A percentile compares a stretch with the other conserved stretches of the same genome.
These are phyloP conservation scores for Neocrepidodera transversa DNA, from an alignment of 2,888 invertebrate genomes.

Conservation along the genomic window DNA sequence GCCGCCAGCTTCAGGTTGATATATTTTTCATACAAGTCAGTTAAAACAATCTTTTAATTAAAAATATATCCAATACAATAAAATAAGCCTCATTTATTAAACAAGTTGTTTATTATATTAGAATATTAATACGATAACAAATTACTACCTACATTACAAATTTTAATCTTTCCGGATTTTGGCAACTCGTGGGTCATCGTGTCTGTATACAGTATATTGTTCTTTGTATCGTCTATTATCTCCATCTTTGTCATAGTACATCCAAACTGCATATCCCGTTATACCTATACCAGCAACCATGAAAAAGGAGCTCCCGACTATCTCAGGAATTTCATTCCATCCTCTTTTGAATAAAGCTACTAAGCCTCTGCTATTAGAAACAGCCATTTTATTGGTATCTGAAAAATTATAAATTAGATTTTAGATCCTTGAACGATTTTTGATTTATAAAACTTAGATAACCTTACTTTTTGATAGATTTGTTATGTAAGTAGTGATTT, in stretches of 20 bases:
- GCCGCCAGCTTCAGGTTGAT: too few relatives aligned
- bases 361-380: slow-evolving; percentile 45
- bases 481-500: too few relatives aligned
- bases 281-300: slow-evolving; percentile 65
- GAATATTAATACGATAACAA: too few relatives aligned
- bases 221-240: slow-evolving; percentile 73
- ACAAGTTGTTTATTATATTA: too few relatives aligned
- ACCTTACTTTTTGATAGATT: too few relatives aligned
- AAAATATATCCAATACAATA: too few relatives aligned
- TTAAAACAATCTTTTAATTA: too few relatives aligned
- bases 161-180: slow-evolving; percentile 55
- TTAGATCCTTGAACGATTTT: too few relatives aligned
- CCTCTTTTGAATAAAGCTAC: slow-evolving; percentile 58
- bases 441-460: too few relatives aligned
- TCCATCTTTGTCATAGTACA: slow-evolving; percentile 62
- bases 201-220: slow-evolving; percentile 69
- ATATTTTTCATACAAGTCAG: too few relatives aligned
- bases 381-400: slow-evolving; percentile 35
- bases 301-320: slow-evolving; percentile 68
- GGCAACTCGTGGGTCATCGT: slow-evolving; percentile 69
- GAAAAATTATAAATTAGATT: too few relatives aligned
- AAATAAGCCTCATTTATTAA: too few relatives aligned
- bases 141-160: not conserved
- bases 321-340: slow-evolving; percentile 77
- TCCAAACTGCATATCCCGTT: slow-evolving; percentile 63